These are phyloP conservation scores for Phengaris alcon DNA, from an alignment of 2,888 invertebrate species.

Conservation along the genomic window DNA sequence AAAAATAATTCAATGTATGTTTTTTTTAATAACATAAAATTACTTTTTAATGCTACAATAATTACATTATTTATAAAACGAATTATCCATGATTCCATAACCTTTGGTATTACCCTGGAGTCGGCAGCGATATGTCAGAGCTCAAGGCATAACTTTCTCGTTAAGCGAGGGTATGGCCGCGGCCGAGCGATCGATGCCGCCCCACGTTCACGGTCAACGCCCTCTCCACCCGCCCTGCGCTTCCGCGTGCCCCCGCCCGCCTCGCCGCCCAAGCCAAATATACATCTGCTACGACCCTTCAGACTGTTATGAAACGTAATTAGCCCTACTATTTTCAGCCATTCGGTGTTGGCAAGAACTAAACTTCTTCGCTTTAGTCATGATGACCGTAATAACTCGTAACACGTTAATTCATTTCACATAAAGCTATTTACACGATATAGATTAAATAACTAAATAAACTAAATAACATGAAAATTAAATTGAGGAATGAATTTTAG, in stretches of 20 bases:
- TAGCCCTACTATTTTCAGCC: constrained; percentile 69
- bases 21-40: too few species aligned
- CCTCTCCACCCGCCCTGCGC: constrained; percentile 78
- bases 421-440: constrained; percentile 35
- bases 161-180: constrained; percentile 78
- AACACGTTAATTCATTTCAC: constrained; percentile 28
- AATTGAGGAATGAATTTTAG: background rate
- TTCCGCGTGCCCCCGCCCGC: constrained; percentile 66
- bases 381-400: background rate
- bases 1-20: too few species aligned
- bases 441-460: background rate
- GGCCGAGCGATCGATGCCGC: constrained; percentile 66
- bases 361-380: constrained; percentile 39
- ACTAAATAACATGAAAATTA: background rate
- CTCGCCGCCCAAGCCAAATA: constrained; percentile 55
- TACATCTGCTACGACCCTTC: constrained; percentile 66
- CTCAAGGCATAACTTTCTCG: constrained; percentile 46
- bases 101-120: background rate
- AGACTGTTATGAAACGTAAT: constrained; percentile 72
- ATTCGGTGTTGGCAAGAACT: constrained; percentile 46
- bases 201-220: constrained; percentile 79
- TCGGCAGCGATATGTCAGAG: background rate
- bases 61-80: too few species aligned
- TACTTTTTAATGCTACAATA: too few species aligned
- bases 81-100: background rate